Percentiles rank a stretch among this genome's conserved stretches.
These are phyloP conservation scores for Spinus pinus DNA, from an alignment of 2,797 vertebrate species.

Conservation along the genomic window DNA sequence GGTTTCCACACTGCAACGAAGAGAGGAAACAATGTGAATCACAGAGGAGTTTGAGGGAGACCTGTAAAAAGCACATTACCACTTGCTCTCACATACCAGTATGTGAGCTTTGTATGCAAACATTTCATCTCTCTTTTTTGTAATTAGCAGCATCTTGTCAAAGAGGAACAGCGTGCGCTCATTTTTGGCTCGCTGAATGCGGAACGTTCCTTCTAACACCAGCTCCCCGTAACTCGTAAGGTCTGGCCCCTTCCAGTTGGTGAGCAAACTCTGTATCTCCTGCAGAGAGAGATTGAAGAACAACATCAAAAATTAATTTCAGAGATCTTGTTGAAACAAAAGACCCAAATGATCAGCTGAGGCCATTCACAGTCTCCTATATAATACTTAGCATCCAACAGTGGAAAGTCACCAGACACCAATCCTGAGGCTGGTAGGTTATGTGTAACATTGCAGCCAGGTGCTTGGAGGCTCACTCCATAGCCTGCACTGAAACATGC, in stretches of 20 bases:
- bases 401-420: neutral
- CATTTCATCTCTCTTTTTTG: constrained; percentile 94
- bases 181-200: constrained; percentile 94
- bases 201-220: constrained; percentile 96
- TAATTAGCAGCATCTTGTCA: constrained; percentile 94
- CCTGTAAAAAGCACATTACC: neutral
- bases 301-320: neutral
- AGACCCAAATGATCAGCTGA: neutral
- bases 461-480: neutral
- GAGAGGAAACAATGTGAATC: neutral
- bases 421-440: neutral
- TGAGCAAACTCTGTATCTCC: constrained; percentile 97
- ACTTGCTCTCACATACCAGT: constrained; percentile 78
- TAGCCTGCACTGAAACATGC: neutral
- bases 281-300: constrained; percentile 57
- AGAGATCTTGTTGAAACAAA: neutral
- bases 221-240: constrained; percentile 94
- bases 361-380: neutral
- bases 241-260: constrained; percentile 98
- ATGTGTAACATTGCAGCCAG: neutral
- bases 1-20: constrained; percentile 89
- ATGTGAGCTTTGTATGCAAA: constrained; percentile 97
- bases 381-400: neutral
- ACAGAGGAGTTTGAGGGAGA: neutral
- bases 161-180: constrained; percentile 96